A percentile compares a stretch with the other conserved stretches of the same genome.
phyloP scores from a whole-genome alignment of 2,797 vertebrate species.

The Eupleurogrammus muticus region DNA sequence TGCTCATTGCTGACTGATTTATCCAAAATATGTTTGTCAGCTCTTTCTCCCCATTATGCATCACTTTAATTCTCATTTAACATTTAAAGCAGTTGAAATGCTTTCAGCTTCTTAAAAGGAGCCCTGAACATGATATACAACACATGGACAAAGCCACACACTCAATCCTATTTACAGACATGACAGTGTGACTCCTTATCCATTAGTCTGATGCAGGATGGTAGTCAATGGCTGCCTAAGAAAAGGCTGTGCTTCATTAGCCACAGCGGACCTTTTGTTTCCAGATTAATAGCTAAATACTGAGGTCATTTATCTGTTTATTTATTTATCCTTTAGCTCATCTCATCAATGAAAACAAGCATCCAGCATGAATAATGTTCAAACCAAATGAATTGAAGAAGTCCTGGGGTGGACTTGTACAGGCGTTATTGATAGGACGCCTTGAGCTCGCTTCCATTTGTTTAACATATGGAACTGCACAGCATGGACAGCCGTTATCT shows the following conservation, averaged over 20 bases:
- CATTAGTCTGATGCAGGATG: slow-evolving; percentile 60
- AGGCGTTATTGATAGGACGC: slow-evolving; percentile 55
- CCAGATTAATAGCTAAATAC: slow-evolving; percentile 75
- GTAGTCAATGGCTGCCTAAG: slow-evolving; percentile 61
- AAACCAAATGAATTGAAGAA: slow-evolving; percentile 44
- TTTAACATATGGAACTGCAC: slow-evolving; percentile 64
- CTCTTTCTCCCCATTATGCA: not conserved
- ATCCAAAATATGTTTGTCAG: not conserved
- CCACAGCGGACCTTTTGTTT: slow-evolving; percentile 56
- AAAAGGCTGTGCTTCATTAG: slow-evolving; percentile 74
- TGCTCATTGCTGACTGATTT: slow-evolving; percentile 25
- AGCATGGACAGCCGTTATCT: slow-evolving; percentile 55
- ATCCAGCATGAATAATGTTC: slow-evolving; percentile 63
- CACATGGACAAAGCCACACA: slow-evolving; percentile 29
- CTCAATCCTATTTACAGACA: slow-evolving; percentile 60
- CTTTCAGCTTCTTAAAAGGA: slow-evolving; percentile 23
- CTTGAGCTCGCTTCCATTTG: slow-evolving; percentile 44
- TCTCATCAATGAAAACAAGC: slow-evolving; percentile 62
- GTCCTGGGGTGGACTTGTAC: slow-evolving; percentile 34
- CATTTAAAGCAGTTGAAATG: slow-evolving; percentile 2
- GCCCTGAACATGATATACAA: slow-evolving; percentile 31
- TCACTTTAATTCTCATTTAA: not conserved
- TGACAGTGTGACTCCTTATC: slow-evolving; percentile 64
- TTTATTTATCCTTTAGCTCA: slow-evolving; percentile 73
- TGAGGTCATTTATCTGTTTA: slow-evolving; percentile 69